Evolutionary conservation across 2,113 vertebrate species (phyloP), one percentile per base, ranked within the genome.

Genomic region (Crocuta crocuta): DNA sequence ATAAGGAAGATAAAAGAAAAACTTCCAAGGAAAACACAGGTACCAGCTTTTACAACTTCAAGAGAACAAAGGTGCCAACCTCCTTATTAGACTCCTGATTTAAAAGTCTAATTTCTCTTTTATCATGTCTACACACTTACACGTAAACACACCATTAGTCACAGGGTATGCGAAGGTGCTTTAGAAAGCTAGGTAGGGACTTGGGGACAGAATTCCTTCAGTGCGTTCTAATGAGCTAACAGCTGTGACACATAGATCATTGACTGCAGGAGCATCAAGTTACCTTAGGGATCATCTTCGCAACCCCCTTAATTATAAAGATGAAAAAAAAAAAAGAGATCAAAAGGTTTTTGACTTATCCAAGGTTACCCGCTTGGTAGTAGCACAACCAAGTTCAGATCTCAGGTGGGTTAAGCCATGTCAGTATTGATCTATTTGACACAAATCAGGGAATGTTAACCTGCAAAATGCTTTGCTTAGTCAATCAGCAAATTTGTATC

Each of bases 221-320:
- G 74, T 53, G 65, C 0, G 10, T 95, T 96, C 92, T 96, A 94
- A 96, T 94, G 87, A 96, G 43, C 65, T 82, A 97, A 78, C 83
- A 95, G 94, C 80, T 94, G 70, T 23, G 50, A 71, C 70, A 66
- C 21, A 83, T 58, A 95, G 92, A 96, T 97, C 94, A 96, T 61
- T 9, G 3, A 85, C 39, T 21, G 12, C 33, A 78, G 80, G 80
- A 92, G 31, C 21, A 35, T 76, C 43, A 96, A 97, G 26, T 11
- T 35, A 81, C 63, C 26, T 71, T 92, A 23, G 65, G n/a, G 71
- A 88, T 76, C 82, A 94, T 81, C 71, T 61, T 50, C 65, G 88
- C 83, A 61, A 87, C 24, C 23, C 12, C 7, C 16, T 96, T 88
- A 48, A 71, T 73, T 84, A 43, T 55, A 81, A 61, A 97, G 68